Evolutionary conservation across 2,888 invertebrate genomes (phyloP).

Genomic region (Lepidochitona cinerea): DNA sequence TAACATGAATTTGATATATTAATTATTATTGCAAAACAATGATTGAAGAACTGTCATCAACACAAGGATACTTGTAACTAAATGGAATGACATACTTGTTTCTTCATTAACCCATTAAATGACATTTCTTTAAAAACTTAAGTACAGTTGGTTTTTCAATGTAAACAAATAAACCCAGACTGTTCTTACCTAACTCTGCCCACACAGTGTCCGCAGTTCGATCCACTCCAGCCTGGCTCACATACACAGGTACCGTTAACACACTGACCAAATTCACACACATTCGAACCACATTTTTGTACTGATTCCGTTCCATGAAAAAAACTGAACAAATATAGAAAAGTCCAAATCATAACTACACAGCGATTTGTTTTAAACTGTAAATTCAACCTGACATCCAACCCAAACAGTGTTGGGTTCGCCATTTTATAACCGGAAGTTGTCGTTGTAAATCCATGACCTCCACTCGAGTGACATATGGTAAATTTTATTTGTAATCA

Average conservation of each 20-base stretch:
- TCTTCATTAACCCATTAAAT: neutral
- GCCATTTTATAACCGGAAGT: conserved; percentile 2
- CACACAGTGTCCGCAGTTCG: conserved; percentile 1
- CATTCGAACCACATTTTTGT: neutral
- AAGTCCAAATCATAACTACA: neutral
- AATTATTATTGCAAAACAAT: no score
- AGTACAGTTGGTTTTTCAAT: neutral
- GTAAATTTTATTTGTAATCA: no score
- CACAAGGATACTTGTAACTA: no score
- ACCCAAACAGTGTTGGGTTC: neutral
- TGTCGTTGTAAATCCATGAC: no score
- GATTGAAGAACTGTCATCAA: no score
- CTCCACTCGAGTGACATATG: no score
- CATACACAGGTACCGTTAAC: neutral
- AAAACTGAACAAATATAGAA: neutral
- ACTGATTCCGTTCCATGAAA: neutral
- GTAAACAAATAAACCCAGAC: neutral
- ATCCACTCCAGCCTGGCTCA: neutral
- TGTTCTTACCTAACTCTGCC: conserved; percentile 4
- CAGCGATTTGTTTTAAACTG: neutral
- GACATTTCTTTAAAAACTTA: neutral
- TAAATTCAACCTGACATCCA: neutral
- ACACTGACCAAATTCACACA: neutral
- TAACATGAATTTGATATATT: no score
- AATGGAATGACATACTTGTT: no score